Percentiles rank a stretch among this genome's conserved stretches.
Conservation (phyloP, 2,888 invertebrate species). For the Macroteleia sp. region DNA sequence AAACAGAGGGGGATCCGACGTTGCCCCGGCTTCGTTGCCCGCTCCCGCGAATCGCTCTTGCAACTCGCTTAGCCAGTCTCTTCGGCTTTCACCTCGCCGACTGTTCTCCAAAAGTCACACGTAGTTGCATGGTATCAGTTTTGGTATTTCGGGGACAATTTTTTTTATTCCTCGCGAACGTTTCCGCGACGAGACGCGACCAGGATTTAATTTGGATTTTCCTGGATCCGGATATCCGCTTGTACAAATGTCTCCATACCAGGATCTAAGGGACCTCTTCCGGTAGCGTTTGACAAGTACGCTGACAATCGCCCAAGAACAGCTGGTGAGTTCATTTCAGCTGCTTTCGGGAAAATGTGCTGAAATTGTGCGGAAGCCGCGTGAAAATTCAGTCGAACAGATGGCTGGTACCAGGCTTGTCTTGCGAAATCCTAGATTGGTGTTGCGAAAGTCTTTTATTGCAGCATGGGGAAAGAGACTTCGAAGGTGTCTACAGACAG, state of each 20-base stretch:
- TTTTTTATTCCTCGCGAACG: neutral
- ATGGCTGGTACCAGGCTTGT: conserved; percentile 25
- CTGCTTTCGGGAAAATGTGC: neutral
- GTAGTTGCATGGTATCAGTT: neutral
- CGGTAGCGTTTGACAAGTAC: conserved; percentile 52
- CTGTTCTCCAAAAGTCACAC: conserved; percentile 47
- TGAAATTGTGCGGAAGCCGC: neutral
- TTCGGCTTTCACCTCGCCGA: conserved; percentile 75
- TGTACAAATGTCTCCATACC: conserved; percentile 38
- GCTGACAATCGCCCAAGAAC: conserved; percentile 51
- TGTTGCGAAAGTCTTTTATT: conserved; percentile 47
- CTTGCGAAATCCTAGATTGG: conserved; percentile 48
- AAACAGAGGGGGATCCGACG: conserved; percentile 57
- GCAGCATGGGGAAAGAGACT: conserved; percentile 28
- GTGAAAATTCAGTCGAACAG: conserved; percentile 13
- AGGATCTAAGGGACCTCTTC: conserved; percentile 22
- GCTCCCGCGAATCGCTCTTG: conserved; percentile 56
- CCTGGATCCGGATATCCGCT: neutral
- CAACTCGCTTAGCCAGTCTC: conserved; percentile 66
- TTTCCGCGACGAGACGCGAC: neutral
- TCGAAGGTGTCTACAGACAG: no score
- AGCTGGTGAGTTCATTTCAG: conserved; percentile 61
- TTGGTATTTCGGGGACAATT: neutral
- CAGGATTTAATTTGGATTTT: neutral
- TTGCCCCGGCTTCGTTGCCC: conserved; percentile 58